Conservation (phyloP, 2,888 invertebrate species). For the Ormyrus labotus region DNA sequence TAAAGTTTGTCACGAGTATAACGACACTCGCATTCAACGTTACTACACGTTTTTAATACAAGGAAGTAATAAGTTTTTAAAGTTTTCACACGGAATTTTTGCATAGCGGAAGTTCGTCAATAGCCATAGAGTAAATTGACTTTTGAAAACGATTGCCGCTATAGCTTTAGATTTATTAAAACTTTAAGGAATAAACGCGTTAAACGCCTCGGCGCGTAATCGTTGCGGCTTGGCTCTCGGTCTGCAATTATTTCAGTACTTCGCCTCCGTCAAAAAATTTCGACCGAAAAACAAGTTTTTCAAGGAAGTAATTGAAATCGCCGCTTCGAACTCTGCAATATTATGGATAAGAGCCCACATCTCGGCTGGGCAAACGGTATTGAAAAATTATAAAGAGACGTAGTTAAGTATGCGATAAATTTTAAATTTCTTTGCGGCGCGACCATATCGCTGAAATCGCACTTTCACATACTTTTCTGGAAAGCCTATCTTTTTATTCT, state of each 20-base stretch:
- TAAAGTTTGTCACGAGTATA: too few species aligned
- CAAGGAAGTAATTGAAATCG: constrained; percentile 43
- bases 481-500: background rate
- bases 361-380: constrained; percentile 5
- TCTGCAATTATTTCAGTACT: constrained; percentile 7
- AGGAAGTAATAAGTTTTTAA: too few species aligned
- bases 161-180: background rate
- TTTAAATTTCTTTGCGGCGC: background rate
- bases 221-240: background rate
- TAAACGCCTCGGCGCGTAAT: constrained; percentile 3
- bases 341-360: background rate
- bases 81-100: background rate
- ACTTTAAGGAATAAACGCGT: background rate
- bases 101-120: constrained; percentile 7
- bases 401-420: constrained; percentile 4
- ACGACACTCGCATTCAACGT: too few species aligned
- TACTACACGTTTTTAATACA: too few species aligned
- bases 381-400: constrained; percentile 11
- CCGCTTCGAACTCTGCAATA: constrained; percentile 15
- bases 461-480: constrained; percentile 20
- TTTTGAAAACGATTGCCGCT: background rate
- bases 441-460: background rate
- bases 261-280: constrained; percentile 6
- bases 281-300: constrained; percentile 34
- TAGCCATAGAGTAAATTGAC: background rate